Evolutionary conservation across 1,140 invertebrate species (phyloP).

Genomic region (Pogonognathellus flavescens): DNA sequence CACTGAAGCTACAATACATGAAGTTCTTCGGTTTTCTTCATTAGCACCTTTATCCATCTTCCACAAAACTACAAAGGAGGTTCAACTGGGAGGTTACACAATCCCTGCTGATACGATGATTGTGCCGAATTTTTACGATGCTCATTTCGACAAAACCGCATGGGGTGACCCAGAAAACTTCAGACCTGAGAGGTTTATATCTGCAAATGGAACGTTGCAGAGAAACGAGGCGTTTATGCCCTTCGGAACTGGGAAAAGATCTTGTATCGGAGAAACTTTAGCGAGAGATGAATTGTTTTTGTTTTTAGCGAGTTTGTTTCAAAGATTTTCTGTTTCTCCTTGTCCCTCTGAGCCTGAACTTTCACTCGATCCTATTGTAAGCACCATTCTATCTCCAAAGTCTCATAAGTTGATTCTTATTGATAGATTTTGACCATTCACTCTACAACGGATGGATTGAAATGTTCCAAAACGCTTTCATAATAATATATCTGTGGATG

Average conservation of each 20-base stretch:
- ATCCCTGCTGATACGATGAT: constrained; percentile 89
- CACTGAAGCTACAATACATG: constrained; percentile 81
- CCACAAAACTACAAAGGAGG: constrained; percentile 81
- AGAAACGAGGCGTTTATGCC: constrained; percentile 48
- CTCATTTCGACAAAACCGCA: constrained; percentile 79
- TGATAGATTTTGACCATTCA: constrained; percentile 1
- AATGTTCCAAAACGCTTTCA: too few species aligned
- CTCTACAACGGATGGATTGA: too few species aligned
- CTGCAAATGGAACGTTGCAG: constrained; percentile 68
- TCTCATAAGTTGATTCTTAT: constrained; percentile 51
- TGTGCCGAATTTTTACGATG: constrained; percentile 82
- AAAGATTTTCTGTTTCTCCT: constrained; percentile 42
- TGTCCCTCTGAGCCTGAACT: constrained; percentile 23
- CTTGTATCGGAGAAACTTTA: constrained; percentile 58
- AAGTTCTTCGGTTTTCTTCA: constrained; percentile 83
- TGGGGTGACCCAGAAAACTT: constrained; percentile 81
- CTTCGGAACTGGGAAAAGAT: constrained; percentile 45
- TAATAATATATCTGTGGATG: too few species aligned
- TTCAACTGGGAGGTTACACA: constrained; percentile 77
- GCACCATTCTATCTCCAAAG: constrained; percentile 7
- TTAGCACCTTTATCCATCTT: constrained; percentile 83
- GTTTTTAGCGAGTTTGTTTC: constrained; percentile 57
- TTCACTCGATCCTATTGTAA: constrained; percentile 52
- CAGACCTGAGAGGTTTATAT: constrained; percentile 82
- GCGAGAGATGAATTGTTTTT: constrained; percentile 60